Evolutionary conservation across 2,113 vertebrate genomes (phyloP).

Genomic region (Lophotis ruficrista): DNA sequence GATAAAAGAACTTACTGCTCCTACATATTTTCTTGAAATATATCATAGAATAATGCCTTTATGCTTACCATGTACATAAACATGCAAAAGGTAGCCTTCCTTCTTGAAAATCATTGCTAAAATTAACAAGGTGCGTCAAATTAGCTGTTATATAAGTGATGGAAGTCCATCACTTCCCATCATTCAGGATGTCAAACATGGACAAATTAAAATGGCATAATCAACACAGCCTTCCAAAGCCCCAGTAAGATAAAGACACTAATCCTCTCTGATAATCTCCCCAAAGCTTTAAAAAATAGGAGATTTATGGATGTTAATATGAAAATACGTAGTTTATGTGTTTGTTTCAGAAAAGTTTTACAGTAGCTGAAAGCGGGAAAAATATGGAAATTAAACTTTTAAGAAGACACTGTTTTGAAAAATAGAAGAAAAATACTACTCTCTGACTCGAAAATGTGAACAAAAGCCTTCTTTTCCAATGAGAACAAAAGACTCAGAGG

Average conservation of each 20-base stretch:
- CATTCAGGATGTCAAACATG: not conserved
- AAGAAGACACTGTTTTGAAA: not conserved
- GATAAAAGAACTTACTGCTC: not conserved
- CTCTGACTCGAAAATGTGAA: not conserved
- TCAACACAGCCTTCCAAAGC: not conserved
- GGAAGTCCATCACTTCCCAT: not conserved
- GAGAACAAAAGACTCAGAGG: not conserved
- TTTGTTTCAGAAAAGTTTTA: not conserved
- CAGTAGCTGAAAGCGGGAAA: not conserved
- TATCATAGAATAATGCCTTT: not conserved
- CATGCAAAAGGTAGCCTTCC: not conserved
- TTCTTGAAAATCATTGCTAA: not conserved
- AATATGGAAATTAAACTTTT: not conserved
- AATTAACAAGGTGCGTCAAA: not conserved
- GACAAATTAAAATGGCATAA: not conserved
- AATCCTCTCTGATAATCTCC: not conserved
- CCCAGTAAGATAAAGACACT: not conserved
- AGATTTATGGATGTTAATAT: not conserved
- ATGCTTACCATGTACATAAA: not conserved
- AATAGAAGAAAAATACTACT: not conserved
- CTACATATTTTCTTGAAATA: not conserved
- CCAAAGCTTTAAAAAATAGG: not conserved
- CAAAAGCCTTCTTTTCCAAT: not conserved
- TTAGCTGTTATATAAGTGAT: not conserved
- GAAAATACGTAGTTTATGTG: not conserved